A percentile compares a stretch with the other conserved stretches of the same genome.
Conservation (phyloP, 2,113 vertebrate genomes). For the Prietella phreatophila region DNA sequence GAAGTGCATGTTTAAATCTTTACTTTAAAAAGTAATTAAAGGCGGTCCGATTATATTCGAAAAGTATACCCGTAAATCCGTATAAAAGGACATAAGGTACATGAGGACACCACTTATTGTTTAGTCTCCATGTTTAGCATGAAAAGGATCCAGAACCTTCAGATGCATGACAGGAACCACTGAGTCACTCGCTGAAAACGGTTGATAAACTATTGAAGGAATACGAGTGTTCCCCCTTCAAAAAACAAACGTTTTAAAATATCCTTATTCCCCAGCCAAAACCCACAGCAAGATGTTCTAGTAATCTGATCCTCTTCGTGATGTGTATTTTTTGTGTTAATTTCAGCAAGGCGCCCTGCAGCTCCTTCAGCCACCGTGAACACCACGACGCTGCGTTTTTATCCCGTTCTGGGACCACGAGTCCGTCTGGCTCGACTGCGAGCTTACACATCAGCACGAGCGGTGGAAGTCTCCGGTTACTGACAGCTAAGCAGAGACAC, state of each 20-base stretch:
- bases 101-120: background rate
- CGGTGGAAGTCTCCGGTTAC: background rate
- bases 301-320: background rate
- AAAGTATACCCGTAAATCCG: too few relatives aligned
- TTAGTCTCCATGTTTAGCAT: background rate
- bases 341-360: conserved; percentile 15
- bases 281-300: background rate
- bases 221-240: background rate
- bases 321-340: background rate
- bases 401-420: background rate
- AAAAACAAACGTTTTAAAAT: background rate
- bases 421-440: background rate
- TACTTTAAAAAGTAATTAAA: too few relatives aligned
- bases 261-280: background rate
- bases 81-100: too few relatives aligned
- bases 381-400: conserved; percentile 9
- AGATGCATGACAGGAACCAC: background rate
- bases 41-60: too few relatives aligned
- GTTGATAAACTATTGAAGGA: background rate
- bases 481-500: conserved; percentile 20
- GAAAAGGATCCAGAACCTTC: background rate
- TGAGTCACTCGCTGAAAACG: background rate
- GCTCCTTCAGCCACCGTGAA: background rate
- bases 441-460: conserved; percentile 16
- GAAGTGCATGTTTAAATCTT: too few relatives aligned